Evolutionary conservation across 2,113 vertebrate genomes (phyloP), one percentile per base, ranked within the genome.

Genomic region (Falco punctatus): DNA sequence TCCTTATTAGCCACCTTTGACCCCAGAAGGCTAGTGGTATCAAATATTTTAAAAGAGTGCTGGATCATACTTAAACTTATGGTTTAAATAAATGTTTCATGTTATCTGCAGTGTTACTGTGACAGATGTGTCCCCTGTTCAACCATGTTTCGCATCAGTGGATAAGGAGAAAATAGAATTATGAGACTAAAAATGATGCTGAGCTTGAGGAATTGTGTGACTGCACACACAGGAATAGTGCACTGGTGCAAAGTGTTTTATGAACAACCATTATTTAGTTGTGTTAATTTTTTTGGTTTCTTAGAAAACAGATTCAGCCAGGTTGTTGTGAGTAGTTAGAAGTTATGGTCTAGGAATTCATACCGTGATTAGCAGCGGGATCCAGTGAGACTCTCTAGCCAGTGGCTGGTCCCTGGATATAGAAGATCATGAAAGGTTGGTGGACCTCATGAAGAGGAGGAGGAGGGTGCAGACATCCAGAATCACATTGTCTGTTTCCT

Each of bases 381-480:
- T 30, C 26, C 30, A 49, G 22, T 81, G 59, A 87, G 35, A 14
- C 66, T 49, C 19, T 61, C 21, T 33, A 74, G 69, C 7, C 26
- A 57, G 0, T 77, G 58, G 6, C 54, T 83, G 67, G 3, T 77
- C 33, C 54, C 83, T 92, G 52, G 32, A 13, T 62, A 0, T 0
- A 51, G 58, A 52, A 28, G 30, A 12, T 40, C 42, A 9, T 69
- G 55, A 80, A 48, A 73, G 8, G 10, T 23, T 86, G 30, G 23
- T 70, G 52, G 21, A 38, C 11, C 2, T 85, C n/a, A 13, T 5
- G 22, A 85, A 75, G 42, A 73, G 17, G 44, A 86, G 17, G 35
- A 84, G 28, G 18, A 62, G 33, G 7, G 7, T 42, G 27, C 62
- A 69, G 42, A 11, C n/a, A 74, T 78, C 17, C 18, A 54, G 51